Base-by-base conservation (phyloP, 2,888 invertebrate genomes). In the Stenoptilia bipunctidactyla region DNA sequence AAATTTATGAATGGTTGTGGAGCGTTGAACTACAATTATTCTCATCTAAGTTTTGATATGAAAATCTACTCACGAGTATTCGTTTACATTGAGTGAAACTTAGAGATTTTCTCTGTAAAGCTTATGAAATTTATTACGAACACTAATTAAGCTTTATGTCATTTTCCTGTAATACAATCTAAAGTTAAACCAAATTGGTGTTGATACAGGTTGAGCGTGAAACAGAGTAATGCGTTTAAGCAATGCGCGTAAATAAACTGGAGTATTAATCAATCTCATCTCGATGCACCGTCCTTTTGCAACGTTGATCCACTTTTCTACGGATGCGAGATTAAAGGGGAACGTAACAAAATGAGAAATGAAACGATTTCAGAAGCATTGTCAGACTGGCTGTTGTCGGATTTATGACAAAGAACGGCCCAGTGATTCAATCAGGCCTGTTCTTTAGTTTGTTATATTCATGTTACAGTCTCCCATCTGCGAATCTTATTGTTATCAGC, bases 271-370 rank as follows among this genome's bases (percentile, higher is more conserved):
- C 77, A 79, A 72, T 63, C 68, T 68, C 72, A 68, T 73, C 73
- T 68, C 71, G 66, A 76, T 76, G 71, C 69, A 76, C n/a, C n/a
- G 79, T 70, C 75, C 75, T 74, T 76, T 82, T 75, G 74, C 76
- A 76, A 66, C 68, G 69, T 65, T 80, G 76, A 82, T 82, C 77
- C 75, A 82, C 77, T 82, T 83, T 82, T 71, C 69, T 80, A 79
- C 75, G 80, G 79, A 73, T 76, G 74, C 79, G 72, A 80, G 82
- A 82, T 82, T 83, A 82, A 80, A 82, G 79, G 76, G 77, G n/a
- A 77, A 74, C 67, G 73, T 77, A 82, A 74, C 82, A 83, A 83
- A 83, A 82, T 80, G 82, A 80, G 82, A 80, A 82, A 82, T 82
- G 79, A 69, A 82, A 79, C 82, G 77, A 82, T 82, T 82, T 80